Percentiles rank a stretch among this genome's conserved stretches.
Conservation (phyloP, 2,113 vertebrate genomes). For the Typhlomys cinereus region DNA sequence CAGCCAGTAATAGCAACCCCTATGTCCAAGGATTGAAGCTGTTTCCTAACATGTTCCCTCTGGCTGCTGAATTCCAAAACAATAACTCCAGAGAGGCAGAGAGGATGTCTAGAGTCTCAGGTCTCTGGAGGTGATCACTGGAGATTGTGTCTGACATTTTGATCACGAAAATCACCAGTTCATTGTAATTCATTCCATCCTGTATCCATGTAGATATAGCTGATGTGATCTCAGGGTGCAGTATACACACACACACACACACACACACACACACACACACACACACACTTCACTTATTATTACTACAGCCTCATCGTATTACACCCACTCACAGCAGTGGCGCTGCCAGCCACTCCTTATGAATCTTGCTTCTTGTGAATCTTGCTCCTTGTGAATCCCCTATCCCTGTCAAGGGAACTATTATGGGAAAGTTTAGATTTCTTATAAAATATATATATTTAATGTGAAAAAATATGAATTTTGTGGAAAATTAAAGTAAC, state of each 20-base stretch:
- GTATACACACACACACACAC: background rate
- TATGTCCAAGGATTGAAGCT: background rate
- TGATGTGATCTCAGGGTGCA: background rate
- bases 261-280: background rate
- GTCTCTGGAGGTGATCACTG: background rate
- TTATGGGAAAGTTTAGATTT: background rate
- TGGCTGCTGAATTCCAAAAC: background rate
- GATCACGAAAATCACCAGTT: background rate
- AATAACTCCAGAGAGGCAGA: background rate
- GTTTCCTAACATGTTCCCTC: background rate
- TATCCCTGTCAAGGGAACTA: background rate
- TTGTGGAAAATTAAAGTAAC: background rate
- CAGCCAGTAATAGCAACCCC: background rate
- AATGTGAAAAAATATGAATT: background rate
- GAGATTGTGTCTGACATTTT: background rate
- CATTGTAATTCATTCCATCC: background rate
- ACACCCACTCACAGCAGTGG: background rate
- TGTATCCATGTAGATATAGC: background rate
- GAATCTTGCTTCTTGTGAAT: background rate
- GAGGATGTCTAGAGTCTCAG: background rate
- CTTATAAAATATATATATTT: background rate
- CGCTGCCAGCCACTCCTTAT: too few relatives aligned
- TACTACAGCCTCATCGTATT: background rate
- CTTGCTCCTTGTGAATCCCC: background rate
- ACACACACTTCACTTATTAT: background rate